Evolutionary conservation across 2,888 invertebrate species (phyloP), one percentile per base, ranked within the genome.

Genomic region (Thymelicus sylvestris): DNA sequence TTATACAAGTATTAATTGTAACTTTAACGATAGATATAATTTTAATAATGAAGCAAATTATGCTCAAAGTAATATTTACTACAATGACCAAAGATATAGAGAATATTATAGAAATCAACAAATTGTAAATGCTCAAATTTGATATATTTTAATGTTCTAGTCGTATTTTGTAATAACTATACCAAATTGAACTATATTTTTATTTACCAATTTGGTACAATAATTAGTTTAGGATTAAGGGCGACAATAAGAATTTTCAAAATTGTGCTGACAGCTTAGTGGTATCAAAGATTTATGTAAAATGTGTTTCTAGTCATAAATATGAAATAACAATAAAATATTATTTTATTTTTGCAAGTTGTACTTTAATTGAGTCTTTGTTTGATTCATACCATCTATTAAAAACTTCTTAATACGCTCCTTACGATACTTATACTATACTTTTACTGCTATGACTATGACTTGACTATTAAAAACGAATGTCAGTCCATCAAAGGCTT

Each of bases 111-210:
- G 88, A 85, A 89, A 76, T 79, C 84, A 75, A 79, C 85, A 82
- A 81, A 81, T 89, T 76, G 84, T 93, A 41, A 92, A 93, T 76
- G 91, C 91, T 82, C 92, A 90, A 85, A 92, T 91, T 69, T 92
- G 74, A 84, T 74, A 72, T 74, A 73, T 67, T 64, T 71, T 72
- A 19, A 60, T 74, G 63, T 73, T 69, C 83, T 85, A 86, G 85
- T 83, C 83, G 82, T 77, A 74, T 47, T 63, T 61, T 63, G 57
- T 57, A 57, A 57, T 38, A 38, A 13, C 3, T 50, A 31, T 55
- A 55, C 24, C 52, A 52, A 52, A 52, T 8, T 57, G 7, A 39
- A 60, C 57, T 67, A 64, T 77, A 77, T 77, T 77, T 77, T 79
- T 75, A 65, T 71, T 57, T 57, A 57, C 67, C 65, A 71, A 73